phyloP scores from a whole-genome alignment of 2,113 vertebrate genomes.

The Sander lucioperca region DNA sequence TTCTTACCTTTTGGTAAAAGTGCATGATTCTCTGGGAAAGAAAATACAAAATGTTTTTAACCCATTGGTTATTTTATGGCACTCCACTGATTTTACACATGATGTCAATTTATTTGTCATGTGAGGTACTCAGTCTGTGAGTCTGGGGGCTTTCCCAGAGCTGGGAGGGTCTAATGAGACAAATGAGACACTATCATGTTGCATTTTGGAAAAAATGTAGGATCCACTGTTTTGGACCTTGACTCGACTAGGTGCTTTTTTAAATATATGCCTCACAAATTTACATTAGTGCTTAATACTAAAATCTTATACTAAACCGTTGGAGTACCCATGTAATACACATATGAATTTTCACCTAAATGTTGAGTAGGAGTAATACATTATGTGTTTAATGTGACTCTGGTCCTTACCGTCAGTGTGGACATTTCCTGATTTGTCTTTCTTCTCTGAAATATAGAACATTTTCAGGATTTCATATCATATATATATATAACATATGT shows the following conservation, averaged over 20 bases:
- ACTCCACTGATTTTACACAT: not conserved
- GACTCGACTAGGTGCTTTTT: not conserved
- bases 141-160: too few species aligned
- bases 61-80: not conserved
- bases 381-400: not conserved
- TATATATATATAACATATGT: not conserved
- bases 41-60: not conserved
- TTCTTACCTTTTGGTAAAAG: not conserved
- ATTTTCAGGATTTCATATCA: not conserved
- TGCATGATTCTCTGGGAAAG: not conserved
- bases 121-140: not conserved
- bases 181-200: not conserved
- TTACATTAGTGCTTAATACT: not conserved
- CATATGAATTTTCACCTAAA: not conserved
- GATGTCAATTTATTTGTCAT: not conserved
- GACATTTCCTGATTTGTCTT: not conserved
- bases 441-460: slow-evolving; percentile 10
- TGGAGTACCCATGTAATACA: not conserved
- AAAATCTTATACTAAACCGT: not conserved
- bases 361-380: not conserved
- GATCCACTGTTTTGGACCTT: not conserved
- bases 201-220: not conserved
- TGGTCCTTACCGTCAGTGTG: slow-evolving; percentile 14
- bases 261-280: not conserved
- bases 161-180: not conserved